Percentiles rank a stretch among this genome's conserved stretches.
These are phyloP conservation scores for Ariopsis seemanni DNA, from an alignment of 2,113 vertebrate genomes.

Conservation along the genomic window DNA sequence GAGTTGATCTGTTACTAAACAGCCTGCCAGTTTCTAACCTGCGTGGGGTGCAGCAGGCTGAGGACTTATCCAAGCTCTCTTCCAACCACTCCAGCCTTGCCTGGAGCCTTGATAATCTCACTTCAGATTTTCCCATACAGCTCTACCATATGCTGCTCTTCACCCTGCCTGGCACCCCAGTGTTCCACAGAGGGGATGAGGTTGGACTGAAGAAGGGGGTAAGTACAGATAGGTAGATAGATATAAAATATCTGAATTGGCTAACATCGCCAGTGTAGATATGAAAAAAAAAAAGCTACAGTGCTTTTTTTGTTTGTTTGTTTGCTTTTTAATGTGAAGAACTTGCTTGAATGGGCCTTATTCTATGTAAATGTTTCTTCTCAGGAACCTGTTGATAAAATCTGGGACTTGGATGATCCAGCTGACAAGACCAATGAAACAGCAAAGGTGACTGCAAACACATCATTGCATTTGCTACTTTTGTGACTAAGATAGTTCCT, in stretches of 20 bases:
- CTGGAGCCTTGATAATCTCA: constrained; percentile 66
- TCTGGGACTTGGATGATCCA: constrained; percentile 44
- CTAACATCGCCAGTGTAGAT: neutral
- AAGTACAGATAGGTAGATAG: neutral
- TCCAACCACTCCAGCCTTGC: constrained; percentile 57
- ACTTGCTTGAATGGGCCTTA: neutral
- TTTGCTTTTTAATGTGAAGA: neutral
- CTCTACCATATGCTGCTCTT: constrained; percentile 83
- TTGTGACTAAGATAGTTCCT: neutral
- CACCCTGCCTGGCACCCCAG: constrained; percentile 81
- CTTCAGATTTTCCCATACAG: constrained; percentile 57
- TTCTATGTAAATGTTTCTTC: neutral
- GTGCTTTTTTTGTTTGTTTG: no score
- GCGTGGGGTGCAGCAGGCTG: constrained; percentile 50
- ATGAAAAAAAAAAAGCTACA: neutral
- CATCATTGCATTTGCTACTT: neutral
- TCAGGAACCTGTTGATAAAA: constrained; percentile 33
- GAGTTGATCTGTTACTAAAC: constrained; percentile 63
- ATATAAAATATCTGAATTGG: neutral
- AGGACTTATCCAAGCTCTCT: constrained; percentile 55
- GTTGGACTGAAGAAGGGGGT: constrained; percentile 70
- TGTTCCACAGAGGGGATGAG: constrained; percentile 84
- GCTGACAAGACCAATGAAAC: constrained; percentile 34
- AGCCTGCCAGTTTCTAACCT: constrained; percentile 48
- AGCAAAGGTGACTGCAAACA: constrained; percentile 42